Conservation (phyloP, 2,888 invertebrate genomes). For the Archips xylosteana region DNA sequence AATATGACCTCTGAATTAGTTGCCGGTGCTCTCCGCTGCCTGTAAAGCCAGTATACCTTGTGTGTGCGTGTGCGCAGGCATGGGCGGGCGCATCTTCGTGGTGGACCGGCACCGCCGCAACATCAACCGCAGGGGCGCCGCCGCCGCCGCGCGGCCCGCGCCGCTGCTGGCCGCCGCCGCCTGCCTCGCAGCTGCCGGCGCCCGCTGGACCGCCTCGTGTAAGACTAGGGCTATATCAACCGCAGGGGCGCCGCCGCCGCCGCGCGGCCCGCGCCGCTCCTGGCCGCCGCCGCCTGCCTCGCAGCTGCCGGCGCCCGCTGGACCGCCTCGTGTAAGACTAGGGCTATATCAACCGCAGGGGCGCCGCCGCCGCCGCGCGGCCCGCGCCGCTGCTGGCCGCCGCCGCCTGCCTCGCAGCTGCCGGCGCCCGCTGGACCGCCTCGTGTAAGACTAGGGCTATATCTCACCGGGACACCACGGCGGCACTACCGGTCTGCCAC, state of each 20-base stretch:
- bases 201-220: not conserved
- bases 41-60: no score
- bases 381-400: conserved; percentile 1
- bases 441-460: no score
- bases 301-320: conserved; percentile 5
- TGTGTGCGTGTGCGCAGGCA: conserved; percentile 68
- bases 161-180: not conserved
- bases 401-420: no score
- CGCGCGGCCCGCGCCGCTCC: conserved; percentile 10
- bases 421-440: not conserved
- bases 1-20: no score
- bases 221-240: conserved; percentile 50
- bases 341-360: conserved; percentile 51
- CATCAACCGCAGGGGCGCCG: conserved; percentile 49
- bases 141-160: conserved; percentile 14
- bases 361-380: conserved; percentile 2
- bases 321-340: no score
- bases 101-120: conserved; percentile 90
- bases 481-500: no score
- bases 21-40: no score
- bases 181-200: no score
- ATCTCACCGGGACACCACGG: no score
- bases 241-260: conserved; percentile 15
- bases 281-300: no score
- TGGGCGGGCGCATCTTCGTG: conserved; percentile 97